Evolutionary conservation across 2,888 invertebrate genomes (phyloP), one percentile per base, ranked within the genome.

Genomic region (Chloromyia formosa): DNA sequence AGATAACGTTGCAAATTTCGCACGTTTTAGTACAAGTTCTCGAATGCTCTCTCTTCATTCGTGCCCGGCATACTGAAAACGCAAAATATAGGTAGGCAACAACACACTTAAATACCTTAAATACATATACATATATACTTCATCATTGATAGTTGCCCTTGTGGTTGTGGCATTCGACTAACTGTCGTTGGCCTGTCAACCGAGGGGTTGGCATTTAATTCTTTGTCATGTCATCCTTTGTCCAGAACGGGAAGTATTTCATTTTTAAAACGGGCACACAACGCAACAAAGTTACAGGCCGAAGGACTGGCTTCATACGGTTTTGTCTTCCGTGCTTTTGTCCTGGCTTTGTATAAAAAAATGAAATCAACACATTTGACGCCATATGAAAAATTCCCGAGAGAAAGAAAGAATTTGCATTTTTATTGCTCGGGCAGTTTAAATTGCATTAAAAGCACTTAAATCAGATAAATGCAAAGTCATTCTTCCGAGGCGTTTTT

Each of bases 1-100:
- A 40, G 42, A 56, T 27, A 71, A 53, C n/a, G n/a, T 18, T 71
- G 35, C 71, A 56, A 56, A 58, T 58, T 71, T 71, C 40, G 18
- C 66, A 66, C 66, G 49, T 49, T 35, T 35, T 45, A 20, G 10
- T 10, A 20, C 66, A 66, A 49, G 45, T 66, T 42, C 9, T 45
- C n/a, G 45, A 45, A 49, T 20, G 20, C 14, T 66, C 14, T n/a
- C 27, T 35, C 14, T 42, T 62, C 66, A 49, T 49, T 66, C 49
- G 66, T 66, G 66, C 66, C 23, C 12, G 66, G 66, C 49, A 27
- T 62, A 62, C 45, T 20, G 10, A 45, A 45, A 66, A 45, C 12
- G 20, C 66, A 35, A 45, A 23, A 10, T 16, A 49, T 1, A n/a
- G 45, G 40, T 42, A 64, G 16, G 40, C 18, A 64, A 7, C 62